These are phyloP conservation scores for Oasisia sp. DNA, from an alignment of 2,888 invertebrate species.

Conservation along the genomic window DNA sequence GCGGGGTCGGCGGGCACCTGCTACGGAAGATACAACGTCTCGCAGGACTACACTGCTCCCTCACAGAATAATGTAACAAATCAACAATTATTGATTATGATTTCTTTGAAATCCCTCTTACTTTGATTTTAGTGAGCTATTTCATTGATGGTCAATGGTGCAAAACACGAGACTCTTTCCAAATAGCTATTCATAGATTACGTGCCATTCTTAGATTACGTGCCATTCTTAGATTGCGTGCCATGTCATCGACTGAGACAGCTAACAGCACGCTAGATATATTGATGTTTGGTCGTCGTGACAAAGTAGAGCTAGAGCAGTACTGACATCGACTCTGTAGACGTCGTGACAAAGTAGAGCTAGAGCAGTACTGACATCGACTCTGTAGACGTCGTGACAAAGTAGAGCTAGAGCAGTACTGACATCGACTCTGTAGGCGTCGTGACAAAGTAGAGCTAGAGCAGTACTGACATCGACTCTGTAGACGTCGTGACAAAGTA, in stretches of 20 bases:
- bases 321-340: background rate
- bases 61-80: background rate
- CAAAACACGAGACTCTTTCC: background rate
- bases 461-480: background rate
- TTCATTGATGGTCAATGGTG: background rate
- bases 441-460: background rate
- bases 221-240: background rate
- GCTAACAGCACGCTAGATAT: background rate
- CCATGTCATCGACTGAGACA: background rate
- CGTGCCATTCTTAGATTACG: background rate
- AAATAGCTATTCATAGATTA: background rate
- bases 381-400: background rate
- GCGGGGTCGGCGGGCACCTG: background rate
- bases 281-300: background rate
- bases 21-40: background rate
- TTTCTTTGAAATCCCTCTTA: background rate
- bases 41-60: background rate
- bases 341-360: background rate
- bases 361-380: background rate
- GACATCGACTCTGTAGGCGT: background rate
- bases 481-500: background rate
- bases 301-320: background rate
- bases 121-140: background rate
- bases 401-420: background rate
- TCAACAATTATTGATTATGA: background rate